Conservation (phyloP, 2,888 invertebrate genomes). For the Protonemura montana region DNA sequence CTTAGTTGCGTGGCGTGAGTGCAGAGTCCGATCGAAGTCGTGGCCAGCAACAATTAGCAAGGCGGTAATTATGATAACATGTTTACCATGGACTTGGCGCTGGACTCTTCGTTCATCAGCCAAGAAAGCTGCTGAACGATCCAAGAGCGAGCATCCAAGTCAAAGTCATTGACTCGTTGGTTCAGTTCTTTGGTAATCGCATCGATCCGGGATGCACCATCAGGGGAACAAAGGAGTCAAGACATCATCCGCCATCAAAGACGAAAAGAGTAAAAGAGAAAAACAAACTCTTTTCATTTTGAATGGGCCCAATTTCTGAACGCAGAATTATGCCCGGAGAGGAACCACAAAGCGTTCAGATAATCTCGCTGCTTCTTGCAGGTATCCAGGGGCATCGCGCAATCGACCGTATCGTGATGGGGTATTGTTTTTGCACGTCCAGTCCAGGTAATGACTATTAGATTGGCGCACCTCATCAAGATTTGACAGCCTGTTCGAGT, state of each 20-base stretch:
- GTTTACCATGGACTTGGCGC: neutral
- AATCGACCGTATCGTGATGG: neutral
- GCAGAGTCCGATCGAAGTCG: neutral
- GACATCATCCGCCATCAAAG: neutral
- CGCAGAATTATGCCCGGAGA: neutral
- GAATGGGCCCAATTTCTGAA: neutral
- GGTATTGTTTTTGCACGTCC: conserved; percentile 7
- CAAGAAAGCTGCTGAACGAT: neutral
- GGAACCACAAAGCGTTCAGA: neutral
- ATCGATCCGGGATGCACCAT: neutral
- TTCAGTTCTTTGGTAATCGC: neutral
- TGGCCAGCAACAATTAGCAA: neutral
- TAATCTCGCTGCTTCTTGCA: neutral
- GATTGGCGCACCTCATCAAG: neutral
- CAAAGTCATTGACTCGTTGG: neutral
- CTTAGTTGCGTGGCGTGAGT: neutral
- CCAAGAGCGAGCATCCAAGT: neutral
- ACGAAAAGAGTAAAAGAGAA: neutral
- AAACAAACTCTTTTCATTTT: neutral
- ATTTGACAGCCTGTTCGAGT: neutral
- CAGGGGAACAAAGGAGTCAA: neutral
- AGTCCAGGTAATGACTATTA: neutral
- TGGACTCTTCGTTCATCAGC: neutral
- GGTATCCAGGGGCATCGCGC: neutral
- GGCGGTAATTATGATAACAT: neutral